Evolutionary conservation across 2,797 vertebrate genomes (phyloP).

Genomic region (Characodon lateralis): DNA sequence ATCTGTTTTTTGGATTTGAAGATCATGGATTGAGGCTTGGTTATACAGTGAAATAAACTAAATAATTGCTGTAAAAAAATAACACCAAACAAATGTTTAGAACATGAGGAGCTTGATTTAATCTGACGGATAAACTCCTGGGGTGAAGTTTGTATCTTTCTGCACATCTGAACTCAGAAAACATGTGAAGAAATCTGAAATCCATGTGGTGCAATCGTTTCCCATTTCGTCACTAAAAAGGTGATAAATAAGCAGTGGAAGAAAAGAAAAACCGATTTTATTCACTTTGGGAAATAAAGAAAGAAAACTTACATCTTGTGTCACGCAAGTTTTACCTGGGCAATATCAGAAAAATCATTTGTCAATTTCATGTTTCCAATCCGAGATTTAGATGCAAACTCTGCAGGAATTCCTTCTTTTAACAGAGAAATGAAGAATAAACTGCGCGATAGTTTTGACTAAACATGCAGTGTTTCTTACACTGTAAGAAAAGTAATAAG

Average conservation of each 20-base stretch:
- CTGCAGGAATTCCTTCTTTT: too few relatives aligned
- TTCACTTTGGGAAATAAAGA: not conserved
- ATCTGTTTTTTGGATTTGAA: too few relatives aligned
- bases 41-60: too few relatives aligned
- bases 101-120: slow-evolving; percentile 10
- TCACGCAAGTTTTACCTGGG: slow-evolving; percentile 1
- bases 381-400: not conserved
- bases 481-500: too few relatives aligned
- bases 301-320: not conserved
- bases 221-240: slow-evolving; percentile 29
- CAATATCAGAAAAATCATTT: not conserved
- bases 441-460: not conserved
- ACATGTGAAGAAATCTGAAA: not conserved
- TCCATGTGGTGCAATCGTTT: slow-evolving; percentile 38
- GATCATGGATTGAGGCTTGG: too few relatives aligned
- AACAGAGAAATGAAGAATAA: too few relatives aligned
- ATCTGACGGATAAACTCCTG: not conserved
- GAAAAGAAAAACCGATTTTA: not conserved
- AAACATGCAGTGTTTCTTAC: not conserved
- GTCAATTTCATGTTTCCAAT: not conserved
- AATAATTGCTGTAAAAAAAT: not conserved
- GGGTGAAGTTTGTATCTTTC: not conserved
- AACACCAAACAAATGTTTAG: not conserved
- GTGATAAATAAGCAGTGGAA: slow-evolving; percentile 28
- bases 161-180: not conserved